Evolutionary conservation across 1,140 invertebrate genomes (phyloP).

Genomic region (Drosophila trapezifrons): DNA sequence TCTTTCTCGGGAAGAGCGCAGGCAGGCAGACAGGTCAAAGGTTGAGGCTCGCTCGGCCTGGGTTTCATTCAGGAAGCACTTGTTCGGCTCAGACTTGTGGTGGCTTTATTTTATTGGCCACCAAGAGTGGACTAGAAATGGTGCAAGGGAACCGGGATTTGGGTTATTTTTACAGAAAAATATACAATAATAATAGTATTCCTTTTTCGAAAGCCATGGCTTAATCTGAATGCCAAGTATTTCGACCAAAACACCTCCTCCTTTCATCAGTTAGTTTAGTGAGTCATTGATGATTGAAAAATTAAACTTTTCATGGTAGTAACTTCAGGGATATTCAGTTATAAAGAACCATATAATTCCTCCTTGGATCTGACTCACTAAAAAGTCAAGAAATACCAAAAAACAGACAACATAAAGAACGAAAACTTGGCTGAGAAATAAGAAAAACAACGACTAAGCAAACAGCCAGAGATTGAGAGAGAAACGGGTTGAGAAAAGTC

Average conservation of each 20-base stretch:
- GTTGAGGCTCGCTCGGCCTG: not conserved
- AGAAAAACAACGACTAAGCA: conserved; percentile 31
- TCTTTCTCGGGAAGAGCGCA: conserved; percentile 1
- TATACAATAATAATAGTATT: not conserved
- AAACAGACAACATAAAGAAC: not conserved
- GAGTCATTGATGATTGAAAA: not conserved
- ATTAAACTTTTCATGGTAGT: not conserved
- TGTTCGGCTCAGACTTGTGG: conserved; percentile 43
- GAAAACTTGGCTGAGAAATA: conserved; percentile 5
- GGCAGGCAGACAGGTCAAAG: conserved; percentile 18
- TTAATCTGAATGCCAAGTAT: not conserved
- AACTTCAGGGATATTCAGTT: too few relatives aligned
- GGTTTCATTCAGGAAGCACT: conserved; percentile 51
- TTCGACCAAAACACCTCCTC: not conserved
- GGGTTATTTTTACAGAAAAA: not conserved
- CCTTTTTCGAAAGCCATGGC: not conserved
- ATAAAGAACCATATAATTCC: not conserved
- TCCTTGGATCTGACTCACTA: not conserved
- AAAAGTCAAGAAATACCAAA: not conserved
- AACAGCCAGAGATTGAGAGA: conserved; percentile 22
- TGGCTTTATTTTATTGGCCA: conserved; percentile 24
- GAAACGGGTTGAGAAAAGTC: conserved; percentile 49
- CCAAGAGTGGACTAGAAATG: not conserved
- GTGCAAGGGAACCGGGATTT: not conserved
- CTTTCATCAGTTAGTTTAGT: too few relatives aligned